phyloP scores from a whole-genome alignment of 1,140 invertebrate species.

The Drosophila tani region DNA sequence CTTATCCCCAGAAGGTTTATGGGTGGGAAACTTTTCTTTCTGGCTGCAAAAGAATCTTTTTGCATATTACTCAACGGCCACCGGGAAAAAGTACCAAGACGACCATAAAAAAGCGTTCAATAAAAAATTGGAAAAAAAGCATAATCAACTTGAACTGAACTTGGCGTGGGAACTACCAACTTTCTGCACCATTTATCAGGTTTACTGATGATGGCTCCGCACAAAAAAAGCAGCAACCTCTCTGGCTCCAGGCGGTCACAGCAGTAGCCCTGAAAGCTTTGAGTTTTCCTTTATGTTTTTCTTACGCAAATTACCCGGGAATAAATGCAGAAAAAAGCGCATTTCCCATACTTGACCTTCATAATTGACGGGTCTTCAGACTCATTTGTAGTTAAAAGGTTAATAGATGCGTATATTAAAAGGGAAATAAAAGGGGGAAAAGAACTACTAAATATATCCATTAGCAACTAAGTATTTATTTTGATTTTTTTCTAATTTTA shows the following conservation, averaged over 20 bases:
- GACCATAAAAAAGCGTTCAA: constrained; percentile 29
- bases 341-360: constrained; percentile 44
- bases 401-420: background rate
- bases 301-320: constrained; percentile 32
- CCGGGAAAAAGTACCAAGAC: constrained; percentile 26
- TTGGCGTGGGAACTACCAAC: constrained; percentile 48
- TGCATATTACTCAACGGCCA: constrained; percentile 40
- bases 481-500: too few relatives aligned
- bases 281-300: constrained; percentile 31
- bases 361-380: constrained; percentile 16
- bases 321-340: constrained; percentile 20
- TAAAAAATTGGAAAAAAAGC: constrained; percentile 49
- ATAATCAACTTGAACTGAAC: constrained; percentile 45
- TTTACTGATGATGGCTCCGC: constrained; percentile 34
- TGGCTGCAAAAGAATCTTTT: constrained; percentile 27
- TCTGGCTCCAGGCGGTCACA: constrained; percentile 26
- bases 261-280: constrained; percentile 6
- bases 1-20: constrained; percentile 23
- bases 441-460: too few relatives aligned
- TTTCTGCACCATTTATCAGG: constrained; percentile 52
- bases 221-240: constrained; percentile 16
- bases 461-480: too few relatives aligned
- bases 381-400: background rate
- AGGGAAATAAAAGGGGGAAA: background rate
- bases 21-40: constrained; percentile 24